Evolutionary conservation across 2,797 vertebrate species (phyloP), one percentile per base, ranked within the genome.

Genomic region (Zalophus californianus): DNA sequence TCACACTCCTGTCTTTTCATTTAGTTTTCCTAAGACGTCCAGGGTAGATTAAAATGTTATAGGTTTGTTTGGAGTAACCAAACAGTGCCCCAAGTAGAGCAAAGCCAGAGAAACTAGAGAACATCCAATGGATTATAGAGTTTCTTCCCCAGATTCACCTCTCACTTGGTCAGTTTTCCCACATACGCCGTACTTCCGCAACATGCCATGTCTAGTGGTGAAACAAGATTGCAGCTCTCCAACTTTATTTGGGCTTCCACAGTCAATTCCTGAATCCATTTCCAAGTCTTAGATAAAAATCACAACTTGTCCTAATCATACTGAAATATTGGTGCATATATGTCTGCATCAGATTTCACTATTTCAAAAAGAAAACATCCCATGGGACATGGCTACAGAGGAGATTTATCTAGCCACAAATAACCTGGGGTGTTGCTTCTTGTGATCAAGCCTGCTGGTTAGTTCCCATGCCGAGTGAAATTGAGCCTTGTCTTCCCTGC

Each of bases 21-120:
- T 98, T 95, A 97, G 96, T 84, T 41, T 50, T 68, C 83, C 56
- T 97, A 29, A 94, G 84, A 64, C 15, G 97, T 98, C 79, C 89
- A 68, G 77, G n/a, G 86, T 97, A 98, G 96, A 79, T 32, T 77
- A 54, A 98, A 98, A 94, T 91, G 78, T 93, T 94, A 88, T 10
- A 85, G 54, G 73, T 97, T 93, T 50, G 2, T 98, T 82, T 91
- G 91, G 96, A 90, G 72, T 72, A 96, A 96, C 58, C 86, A 91
- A 83, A 56, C 84, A 95, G 68, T 41, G 21, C 44, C 90, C 86
- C 86, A 52, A 82, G 52, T 93, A 56, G 96, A 90, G 50, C 16
- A 88, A 60, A 73, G n/a, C 3, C 60, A 56, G 82, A 96, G 38
- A 75, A 78, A 38, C 89, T 44, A 86, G 3, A 96, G 78, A 73